Evolutionary conservation across 2,113 vertebrate species (phyloP), one percentile per base, ranked within the genome.

Genomic region (Pampusana beccarii): DNA sequence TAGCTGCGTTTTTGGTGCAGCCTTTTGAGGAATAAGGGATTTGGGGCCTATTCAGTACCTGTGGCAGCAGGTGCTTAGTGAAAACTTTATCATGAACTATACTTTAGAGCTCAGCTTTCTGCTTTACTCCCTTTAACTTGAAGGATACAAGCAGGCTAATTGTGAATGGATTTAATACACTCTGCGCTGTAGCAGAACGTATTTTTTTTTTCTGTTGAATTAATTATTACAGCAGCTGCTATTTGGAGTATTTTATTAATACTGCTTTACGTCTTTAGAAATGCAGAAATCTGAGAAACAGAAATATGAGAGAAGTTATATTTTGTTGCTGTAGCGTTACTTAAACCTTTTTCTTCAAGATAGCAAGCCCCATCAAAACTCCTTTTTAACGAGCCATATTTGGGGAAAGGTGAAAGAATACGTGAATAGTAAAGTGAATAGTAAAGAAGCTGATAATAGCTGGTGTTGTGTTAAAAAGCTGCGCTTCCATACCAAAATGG

Each of bases 31-130:
- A 69, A 6, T 42, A 69, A 21, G 58, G 57, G 23, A 29, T 23
- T 21, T 6, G 25, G 50, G 66, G 40, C 29, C 71, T 69, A 8
- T 73, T 62, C 26, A 31, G 16, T 82, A 64, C 65, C 82, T 78
- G 33, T 0, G 0, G 34, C 54, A 38, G 16, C 38, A 58, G 18
- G n/a, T 56, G 19, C 34, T 67, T 56, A 13, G 24, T 70, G 60
- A 62, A 83, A 74, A 38, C 40, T 34, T 3, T 33, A 3, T 21
- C 16, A 6, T 66, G n/a, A 61, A 36, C 73, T 57, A 13, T 4
- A 29, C 14, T 58, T 58, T 24, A 58, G 48, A 78, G 66, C 25
- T 51, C 72, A 81, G 34, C 15, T 24, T 71, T 28, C 53, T 58
- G 29, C 23, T 74, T 62, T 74, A 16, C 8, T 60, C 20, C 23